These are phyloP conservation scores for Mastomys coucha DNA, from an alignment of 2,113 vertebrate genomes.

Conservation along the genomic window DNA sequence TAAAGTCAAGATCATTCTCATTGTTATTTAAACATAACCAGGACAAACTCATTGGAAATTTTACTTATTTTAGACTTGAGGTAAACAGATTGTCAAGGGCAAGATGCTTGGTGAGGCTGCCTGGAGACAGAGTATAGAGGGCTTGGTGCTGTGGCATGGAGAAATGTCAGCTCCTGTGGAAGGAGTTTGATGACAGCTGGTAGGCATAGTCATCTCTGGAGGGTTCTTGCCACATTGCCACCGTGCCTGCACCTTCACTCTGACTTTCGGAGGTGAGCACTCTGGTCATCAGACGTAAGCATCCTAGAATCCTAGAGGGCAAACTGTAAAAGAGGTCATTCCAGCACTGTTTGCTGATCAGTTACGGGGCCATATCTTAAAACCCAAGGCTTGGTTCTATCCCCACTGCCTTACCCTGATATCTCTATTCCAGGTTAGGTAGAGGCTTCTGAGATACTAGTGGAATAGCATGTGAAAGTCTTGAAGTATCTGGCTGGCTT, in stretches of 20 bases:
- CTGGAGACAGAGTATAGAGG: neutral
- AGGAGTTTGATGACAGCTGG: neutral
- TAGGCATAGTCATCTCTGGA: neutral
- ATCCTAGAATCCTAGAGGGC: neutral
- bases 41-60: neutral
- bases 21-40: neutral
- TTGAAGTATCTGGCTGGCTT: neutral
- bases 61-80: no score
- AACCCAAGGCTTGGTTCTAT: neutral
- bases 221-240: accelerated
- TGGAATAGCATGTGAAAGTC: accelerated
- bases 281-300: no score
- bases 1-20: neutral
- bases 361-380: neutral
- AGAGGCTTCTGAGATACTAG: neutral
- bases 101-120: neutral
- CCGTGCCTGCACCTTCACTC: neutral
- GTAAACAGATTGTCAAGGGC: neutral
- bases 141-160: neutral
- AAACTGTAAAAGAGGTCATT: neutral
- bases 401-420: accelerated
- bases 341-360: neutral
- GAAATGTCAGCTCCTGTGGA: accelerated
- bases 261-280: neutral
- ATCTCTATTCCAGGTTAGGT: neutral